Conservation (phyloP, 2,797 vertebrate species). For the Notamacropus eugenii region DNA sequence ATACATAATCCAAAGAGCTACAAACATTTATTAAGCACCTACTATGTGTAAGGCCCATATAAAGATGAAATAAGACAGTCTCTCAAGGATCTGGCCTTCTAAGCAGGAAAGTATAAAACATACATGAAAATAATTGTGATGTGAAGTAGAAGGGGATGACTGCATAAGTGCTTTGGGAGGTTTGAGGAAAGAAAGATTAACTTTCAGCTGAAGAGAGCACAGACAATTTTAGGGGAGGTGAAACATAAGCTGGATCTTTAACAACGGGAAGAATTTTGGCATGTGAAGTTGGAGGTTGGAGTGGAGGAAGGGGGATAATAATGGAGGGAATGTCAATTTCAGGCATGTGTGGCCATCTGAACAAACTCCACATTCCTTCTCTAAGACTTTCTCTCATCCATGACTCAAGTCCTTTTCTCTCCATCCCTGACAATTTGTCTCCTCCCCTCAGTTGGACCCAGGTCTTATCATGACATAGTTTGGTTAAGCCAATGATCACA, state of each 20-base stretch:
- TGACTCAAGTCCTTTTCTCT: background rate
- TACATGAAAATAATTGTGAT: background rate
- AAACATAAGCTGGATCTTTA: background rate
- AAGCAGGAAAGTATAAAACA: background rate
- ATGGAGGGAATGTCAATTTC: background rate
- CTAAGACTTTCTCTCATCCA: background rate
- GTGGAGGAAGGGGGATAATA: too few species aligned
- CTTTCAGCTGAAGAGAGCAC: background rate
- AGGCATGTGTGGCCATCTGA: background rate
- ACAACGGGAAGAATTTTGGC: background rate
- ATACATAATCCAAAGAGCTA: background rate
- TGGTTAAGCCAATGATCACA: background rate
- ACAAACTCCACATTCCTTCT: background rate
- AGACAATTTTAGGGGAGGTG: background rate
- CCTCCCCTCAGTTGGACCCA: fast-evolving
- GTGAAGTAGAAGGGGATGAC: background rate
- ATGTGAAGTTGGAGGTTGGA: background rate
- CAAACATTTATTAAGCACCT: background rate
- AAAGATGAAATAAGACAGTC: background rate
- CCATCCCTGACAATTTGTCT: background rate
- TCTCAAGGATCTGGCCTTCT: background rate
- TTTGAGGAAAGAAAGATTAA: background rate
- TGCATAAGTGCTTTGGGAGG: background rate
- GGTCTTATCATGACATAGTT: background rate
- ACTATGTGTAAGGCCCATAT: background rate